phyloP scores from a whole-genome alignment of 2,888 invertebrate genomes.

The Unio delphinus region DNA sequence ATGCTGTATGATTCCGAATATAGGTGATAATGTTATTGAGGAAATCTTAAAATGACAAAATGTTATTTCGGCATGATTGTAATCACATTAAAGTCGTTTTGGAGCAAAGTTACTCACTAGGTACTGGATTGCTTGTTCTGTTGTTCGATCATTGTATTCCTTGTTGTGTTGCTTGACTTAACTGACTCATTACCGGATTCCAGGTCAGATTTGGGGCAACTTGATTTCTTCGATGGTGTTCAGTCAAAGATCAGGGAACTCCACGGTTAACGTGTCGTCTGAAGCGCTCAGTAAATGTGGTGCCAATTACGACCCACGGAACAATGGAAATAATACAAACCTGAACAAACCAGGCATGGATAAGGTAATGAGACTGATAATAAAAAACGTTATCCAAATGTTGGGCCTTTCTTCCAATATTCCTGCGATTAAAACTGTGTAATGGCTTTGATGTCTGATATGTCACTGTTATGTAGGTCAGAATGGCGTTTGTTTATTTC shows the following conservation, averaged over 20 bases:
- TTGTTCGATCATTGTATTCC: too few relatives aligned
- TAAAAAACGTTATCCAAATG: background rate
- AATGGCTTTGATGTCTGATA: background rate
- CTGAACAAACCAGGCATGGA: constrained; percentile 85
- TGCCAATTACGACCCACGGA: constrained; percentile 68
- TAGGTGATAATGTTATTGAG: too few relatives aligned
- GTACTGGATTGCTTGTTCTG: too few relatives aligned
- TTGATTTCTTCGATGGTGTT: constrained; percentile 73
- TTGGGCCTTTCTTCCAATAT: background rate
- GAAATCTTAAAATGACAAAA: too few relatives aligned
- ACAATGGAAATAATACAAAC: constrained; percentile 74
- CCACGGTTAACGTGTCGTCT: constrained; percentile 1
- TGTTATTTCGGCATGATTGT: too few relatives aligned
- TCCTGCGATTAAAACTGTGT: background rate
- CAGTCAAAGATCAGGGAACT: constrained; percentile 24
- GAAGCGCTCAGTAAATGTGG: constrained; percentile 58
- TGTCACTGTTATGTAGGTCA: background rate
- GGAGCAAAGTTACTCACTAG: too few relatives aligned
- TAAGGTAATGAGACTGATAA: constrained; percentile 33
- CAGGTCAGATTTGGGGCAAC: constrained; percentile 91
- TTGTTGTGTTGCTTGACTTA: too few relatives aligned
- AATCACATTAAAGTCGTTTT: too few relatives aligned
- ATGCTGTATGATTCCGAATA: too few relatives aligned
- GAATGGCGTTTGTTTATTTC: too few relatives aligned
- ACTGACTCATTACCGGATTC: background rate